Evolutionary conservation across 2,888 invertebrate genomes (phyloP).

Genomic region (Lymantria monacha): DNA sequence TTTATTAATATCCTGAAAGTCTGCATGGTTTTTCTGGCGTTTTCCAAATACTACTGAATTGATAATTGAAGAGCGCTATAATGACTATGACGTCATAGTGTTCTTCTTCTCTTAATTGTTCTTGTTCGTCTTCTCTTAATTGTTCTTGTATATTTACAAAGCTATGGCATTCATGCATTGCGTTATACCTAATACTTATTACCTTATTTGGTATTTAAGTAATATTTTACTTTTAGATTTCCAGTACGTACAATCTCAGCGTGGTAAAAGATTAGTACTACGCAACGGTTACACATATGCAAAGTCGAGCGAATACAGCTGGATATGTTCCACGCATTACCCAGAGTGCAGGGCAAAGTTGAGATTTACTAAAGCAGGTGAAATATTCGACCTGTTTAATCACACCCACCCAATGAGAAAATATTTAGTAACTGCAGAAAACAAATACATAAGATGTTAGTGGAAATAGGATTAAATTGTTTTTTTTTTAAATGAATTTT

Average conservation of each 20-base stretch:
- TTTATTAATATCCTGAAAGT: no score
- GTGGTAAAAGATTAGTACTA: slow-evolving; percentile 3
- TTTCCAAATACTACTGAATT: no score
- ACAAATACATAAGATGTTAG: neutral
- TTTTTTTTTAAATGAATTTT: no score
- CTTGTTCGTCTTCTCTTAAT: no score
- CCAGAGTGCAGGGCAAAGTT: slow-evolving; percentile 41
- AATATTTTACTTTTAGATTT: neutral
- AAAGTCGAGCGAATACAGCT: slow-evolving; percentile 15
- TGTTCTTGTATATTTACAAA: no score
- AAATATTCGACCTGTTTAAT: neutral
- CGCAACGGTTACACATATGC: slow-evolving; percentile 41
- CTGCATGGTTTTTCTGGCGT: no score
- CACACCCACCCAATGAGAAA: neutral
- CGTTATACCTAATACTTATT: no score
- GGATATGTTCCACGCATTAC: slow-evolving; percentile 43
- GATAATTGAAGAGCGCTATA: no score
- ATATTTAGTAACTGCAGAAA: neutral
- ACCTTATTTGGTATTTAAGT: no score
- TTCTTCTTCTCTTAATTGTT: no score
- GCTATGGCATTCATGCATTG: no score
- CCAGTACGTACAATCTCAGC: neutral
- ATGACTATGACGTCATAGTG: no score
- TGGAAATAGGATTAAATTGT: neutral
- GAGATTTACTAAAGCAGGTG: slow-evolving; percentile 4